Evolutionary conservation across 2,113 vertebrate species (phyloP).

Genomic region (Plestiodon gilberti): DNA sequence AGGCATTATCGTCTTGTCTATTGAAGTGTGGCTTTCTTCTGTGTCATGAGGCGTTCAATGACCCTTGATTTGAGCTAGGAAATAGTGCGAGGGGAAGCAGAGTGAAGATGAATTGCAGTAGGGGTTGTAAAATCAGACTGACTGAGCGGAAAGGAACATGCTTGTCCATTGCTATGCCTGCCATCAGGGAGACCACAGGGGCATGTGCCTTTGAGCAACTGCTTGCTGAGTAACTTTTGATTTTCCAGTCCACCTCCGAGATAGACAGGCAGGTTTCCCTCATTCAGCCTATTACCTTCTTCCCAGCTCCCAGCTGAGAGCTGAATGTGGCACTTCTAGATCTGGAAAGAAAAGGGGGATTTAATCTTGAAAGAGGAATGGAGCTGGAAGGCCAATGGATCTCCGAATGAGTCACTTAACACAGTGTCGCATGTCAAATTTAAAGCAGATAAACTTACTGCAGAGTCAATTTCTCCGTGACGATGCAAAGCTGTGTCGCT

Average conservation of each 20-base stretch:
- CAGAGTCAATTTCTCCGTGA: not conserved
- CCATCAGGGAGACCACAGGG: not conserved
- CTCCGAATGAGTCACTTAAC: not conserved
- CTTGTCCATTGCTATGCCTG: slow-evolving; percentile 10
- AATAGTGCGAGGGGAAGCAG: not conserved
- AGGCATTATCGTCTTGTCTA: not conserved
- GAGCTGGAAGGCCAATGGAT: not conserved
- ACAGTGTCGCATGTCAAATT: not conserved
- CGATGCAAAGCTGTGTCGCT: not conserved
- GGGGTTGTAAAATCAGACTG: slow-evolving; percentile 20
- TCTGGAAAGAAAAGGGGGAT: slow-evolving; percentile 1
- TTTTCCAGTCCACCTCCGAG: not conserved
- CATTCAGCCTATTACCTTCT: not conserved
- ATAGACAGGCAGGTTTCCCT: not conserved
- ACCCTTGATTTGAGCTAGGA: slow-evolving; percentile 2
- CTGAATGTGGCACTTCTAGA: not conserved
- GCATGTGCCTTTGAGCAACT: not conserved
- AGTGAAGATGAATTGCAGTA: slow-evolving; percentile 16
- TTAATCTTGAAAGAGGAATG: slow-evolving; percentile 16
- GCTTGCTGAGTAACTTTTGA: not conserved
- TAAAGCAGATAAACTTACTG: not conserved
- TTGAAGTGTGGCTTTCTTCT: not conserved
- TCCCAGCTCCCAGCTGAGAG: not conserved
- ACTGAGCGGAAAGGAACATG: slow-evolving; percentile 4
- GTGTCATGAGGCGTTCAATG: not conserved